Evolutionary conservation across 2,113 vertebrate genomes (phyloP), one percentile per base, ranked within the genome.

Genomic region (Corythaixoides concolor): DNA sequence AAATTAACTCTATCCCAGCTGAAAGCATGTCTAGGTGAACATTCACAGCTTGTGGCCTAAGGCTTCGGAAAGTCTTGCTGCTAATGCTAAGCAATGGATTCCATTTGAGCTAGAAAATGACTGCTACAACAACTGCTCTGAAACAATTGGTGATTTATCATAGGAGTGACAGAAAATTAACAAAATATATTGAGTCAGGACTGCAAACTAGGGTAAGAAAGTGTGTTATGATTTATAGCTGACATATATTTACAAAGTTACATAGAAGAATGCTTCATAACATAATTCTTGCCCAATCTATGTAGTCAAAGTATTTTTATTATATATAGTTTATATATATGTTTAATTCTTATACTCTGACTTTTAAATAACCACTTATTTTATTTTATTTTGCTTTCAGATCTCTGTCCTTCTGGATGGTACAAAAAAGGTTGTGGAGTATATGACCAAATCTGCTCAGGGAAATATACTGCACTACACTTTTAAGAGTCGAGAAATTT

Each of bases 401-500:
- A 98, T 99, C 53, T 99, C 99, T 22, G 53, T 99, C 45, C 96
- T 98, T 56, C 96, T 99, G 77, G 99, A 99, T 87, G 99, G 99
- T 33, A 94, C 95, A 80, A 99, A 99, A 96, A 99, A 98, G 90
- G 94, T 97, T 55, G 97, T 99, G 94, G 99, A 99, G 95, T 98
- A 99, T 91, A 99, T 98, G 76, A 98, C 98, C 75, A 98, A 86
- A 89, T 98, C 98, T 19, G 85, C 96, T 19, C 96, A 98, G 68
- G 98, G 98, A 97, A 98, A 98, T 85, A 96, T 96, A 62, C 96
- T 99, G 79, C 99, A 98, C 91, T 99, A 99, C 96, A 97, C 98
- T 33, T 99, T 99, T 94, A 99, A 98, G 97, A 99, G 98, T 96
- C 98, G 99, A 91, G 99, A 99, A 97, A 98, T 99, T 45, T 99